phyloP scores from a whole-genome alignment of 2,797 vertebrate species.

The Muscicapa comitata region DNA sequence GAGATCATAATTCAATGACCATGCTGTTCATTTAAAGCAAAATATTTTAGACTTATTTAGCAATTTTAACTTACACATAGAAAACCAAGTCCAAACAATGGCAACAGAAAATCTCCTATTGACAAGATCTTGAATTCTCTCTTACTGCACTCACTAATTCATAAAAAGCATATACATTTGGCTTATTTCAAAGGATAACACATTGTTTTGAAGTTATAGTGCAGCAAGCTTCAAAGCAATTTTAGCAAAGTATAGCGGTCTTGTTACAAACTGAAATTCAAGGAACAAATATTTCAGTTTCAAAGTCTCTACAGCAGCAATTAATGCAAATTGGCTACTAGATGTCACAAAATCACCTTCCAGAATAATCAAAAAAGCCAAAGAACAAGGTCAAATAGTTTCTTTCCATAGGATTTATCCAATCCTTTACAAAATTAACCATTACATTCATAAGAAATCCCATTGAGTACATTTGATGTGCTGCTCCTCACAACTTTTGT shows the following conservation, averaged over 20 bases:
- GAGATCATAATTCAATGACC: slow-evolving; percentile 44
- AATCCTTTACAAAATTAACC: slow-evolving; percentile 31
- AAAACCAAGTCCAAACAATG: slow-evolving; percentile 51
- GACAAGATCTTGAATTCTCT: slow-evolving; percentile 30
- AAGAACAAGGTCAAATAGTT: slow-evolving; percentile 42
- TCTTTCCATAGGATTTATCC: slow-evolving; percentile 17
- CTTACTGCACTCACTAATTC: slow-evolving; percentile 57
- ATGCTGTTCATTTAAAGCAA: slow-evolving; percentile 55
- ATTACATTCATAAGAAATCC: slow-evolving; percentile 39
- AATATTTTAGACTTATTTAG: slow-evolving; percentile 37
- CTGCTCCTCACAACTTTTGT: background rate
- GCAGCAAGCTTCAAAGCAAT: slow-evolving; percentile 28
- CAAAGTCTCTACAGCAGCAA: slow-evolving; percentile 53
- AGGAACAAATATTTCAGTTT: slow-evolving; percentile 40
- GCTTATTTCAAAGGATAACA: slow-evolving; percentile 47
- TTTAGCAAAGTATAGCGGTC: slow-evolving; percentile 1
- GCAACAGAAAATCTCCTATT: slow-evolving; percentile 48
- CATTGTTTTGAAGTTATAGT: slow-evolving; percentile 23
- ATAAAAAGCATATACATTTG: slow-evolving; percentile 48
- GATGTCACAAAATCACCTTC: slow-evolving; percentile 43
- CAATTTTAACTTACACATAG: slow-evolving; percentile 35
- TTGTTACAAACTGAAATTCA: slow-evolving; percentile 28
- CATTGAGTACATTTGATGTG: background rate
- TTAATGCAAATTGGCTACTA: slow-evolving; percentile 47
- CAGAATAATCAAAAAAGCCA: slow-evolving; percentile 24